Evolutionary conservation across 1,140 invertebrate genomes (phyloP).

Genomic region (Lucilia cuprina): DNA sequence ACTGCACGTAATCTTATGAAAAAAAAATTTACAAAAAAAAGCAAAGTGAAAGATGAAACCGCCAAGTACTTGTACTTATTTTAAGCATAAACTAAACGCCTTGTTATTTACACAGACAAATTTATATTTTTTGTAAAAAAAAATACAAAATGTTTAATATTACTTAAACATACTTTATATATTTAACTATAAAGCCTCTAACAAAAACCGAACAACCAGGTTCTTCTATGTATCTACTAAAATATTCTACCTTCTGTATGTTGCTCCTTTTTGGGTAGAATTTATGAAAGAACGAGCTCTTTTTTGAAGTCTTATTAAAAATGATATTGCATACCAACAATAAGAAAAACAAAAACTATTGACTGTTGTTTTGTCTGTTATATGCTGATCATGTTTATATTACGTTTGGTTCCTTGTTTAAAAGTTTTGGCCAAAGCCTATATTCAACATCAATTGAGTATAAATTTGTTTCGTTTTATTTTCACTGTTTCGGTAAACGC

Average conservation of each 20-base stretch:
- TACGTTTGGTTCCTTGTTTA: neutral
- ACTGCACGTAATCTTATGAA: neutral
- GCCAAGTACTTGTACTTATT: constrained; percentile 23
- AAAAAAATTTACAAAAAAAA: constrained; percentile 13
- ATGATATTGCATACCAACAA: constrained; percentile 15
- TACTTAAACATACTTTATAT: neutral
- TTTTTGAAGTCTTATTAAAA: neutral
- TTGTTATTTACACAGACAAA: neutral
- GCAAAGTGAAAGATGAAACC: neutral
- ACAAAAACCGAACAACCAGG: neutral
- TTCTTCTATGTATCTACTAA: neutral
- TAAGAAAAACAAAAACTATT: neutral
- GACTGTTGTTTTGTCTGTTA: neutral
- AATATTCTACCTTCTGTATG: constrained; percentile 8
- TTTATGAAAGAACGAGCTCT: neutral
- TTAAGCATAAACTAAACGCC: constrained; percentile 21
- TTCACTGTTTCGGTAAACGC: constrained; percentile 41
- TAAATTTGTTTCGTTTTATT: constrained; percentile 37
- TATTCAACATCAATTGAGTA: constrained; percentile 26
- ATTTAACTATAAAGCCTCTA: neutral
- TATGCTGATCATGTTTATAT: constrained; percentile 20
- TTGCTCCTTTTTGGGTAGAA: neutral
- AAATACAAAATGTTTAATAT: neutral
- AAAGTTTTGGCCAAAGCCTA: neutral
- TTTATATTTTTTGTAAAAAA: neutral